Evolutionary conservation across 37 sponge, comb jelly and placozoan species (phyloP).

Genomic region (Diacarnus erythraeanus): DNA sequence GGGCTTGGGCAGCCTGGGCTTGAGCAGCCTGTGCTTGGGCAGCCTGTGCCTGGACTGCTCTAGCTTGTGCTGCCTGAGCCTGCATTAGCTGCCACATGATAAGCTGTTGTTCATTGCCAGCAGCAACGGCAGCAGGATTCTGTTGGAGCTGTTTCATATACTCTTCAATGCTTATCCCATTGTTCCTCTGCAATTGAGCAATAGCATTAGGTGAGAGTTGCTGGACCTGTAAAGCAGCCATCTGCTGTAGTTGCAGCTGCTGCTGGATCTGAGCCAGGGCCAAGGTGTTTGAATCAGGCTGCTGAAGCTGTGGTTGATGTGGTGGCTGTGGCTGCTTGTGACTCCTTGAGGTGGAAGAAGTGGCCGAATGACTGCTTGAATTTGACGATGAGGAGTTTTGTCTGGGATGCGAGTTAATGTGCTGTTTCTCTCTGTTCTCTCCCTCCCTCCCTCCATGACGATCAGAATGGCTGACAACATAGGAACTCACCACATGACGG

Average conservation of each 20-base stretch:
- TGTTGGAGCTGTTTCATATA: constrained; percentile 42
- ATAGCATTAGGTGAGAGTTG: constrained; percentile 22
- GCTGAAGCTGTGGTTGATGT: constrained; percentile 22
- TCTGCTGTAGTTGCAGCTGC: constrained; percentile 18
- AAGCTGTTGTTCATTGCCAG: not conserved
- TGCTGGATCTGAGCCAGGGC: constrained; percentile 13
- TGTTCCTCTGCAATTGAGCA: constrained; percentile 4
- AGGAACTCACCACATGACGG: not conserved
- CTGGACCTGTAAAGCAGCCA: constrained; percentile 20
- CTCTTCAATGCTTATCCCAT: constrained; percentile 30
- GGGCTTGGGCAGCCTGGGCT: constrained; percentile 7
- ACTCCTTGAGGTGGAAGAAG: not conserved
- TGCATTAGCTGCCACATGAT: not conserved
- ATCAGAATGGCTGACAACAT: not conserved
- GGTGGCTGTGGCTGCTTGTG: constrained; percentile 6
- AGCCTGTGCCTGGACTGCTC: constrained; percentile 12
- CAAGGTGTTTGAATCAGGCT: constrained; percentile 8
- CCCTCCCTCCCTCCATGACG: constrained; percentile 17
- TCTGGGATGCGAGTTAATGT: constrained; percentile 2
- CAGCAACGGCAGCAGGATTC: too few species aligned
- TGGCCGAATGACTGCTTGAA: constrained; percentile 21
- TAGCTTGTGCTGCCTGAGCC: not conserved
- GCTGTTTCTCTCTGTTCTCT: constrained; percentile 2
- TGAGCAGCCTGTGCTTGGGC: constrained; percentile 6
- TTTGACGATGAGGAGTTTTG: constrained; percentile 26